Evolutionary conservation across 2,888 invertebrate genomes (phyloP), one percentile per base, ranked within the genome.

Genomic region (Amblyjoppa proteus): DNA sequence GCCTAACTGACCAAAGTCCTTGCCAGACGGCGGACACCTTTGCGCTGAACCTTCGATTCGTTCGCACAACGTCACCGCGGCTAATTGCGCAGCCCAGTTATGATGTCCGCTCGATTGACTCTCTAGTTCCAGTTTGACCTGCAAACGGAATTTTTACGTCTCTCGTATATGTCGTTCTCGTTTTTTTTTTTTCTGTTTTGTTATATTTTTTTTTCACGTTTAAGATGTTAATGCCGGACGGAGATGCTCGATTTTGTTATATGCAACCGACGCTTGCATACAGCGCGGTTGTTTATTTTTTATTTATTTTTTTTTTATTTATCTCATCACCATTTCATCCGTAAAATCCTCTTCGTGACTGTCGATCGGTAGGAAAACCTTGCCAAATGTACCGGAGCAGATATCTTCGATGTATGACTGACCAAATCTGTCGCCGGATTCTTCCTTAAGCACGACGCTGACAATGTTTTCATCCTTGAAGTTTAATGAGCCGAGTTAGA

Each of bases 381-480:
- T 93, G 85, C 92, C 93, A 77, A 93, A 93, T 58, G 91, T 91
- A 38, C 92, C 92, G 34, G 93, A 91, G 86, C 93, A 93, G 86
- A 93, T 93, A 88, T 93, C 93, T 88, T 94, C 93, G 91, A 93
- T 93, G 90, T 93, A 93, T n/a, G 92, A 58, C 28, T 83, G 88
- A 88, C 91, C 90, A 68, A 92, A 91, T 90, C 90, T 91, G 86
- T 91, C 92, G 76, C 90, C 91, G 75, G 92, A 90, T 90, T 93
- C 93, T 89, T 93, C 93, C 83, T 93, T 93, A 85, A 93, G 90
- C 85, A 92, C 91, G 87, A 92, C 91, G 87, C 91, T 93, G 86
- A 92, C 92, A 90, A 92, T 91, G 89, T 91, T 93, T 90, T 93
- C 93, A 90, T 93, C 93, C 93, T 93, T 90, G 89, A 92, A 92